A percentile compares a stretch with the other conserved stretches of the same genome.
Conservation (phyloP, 2,888 invertebrate species). For the Sinhomidia bicolor region DNA sequence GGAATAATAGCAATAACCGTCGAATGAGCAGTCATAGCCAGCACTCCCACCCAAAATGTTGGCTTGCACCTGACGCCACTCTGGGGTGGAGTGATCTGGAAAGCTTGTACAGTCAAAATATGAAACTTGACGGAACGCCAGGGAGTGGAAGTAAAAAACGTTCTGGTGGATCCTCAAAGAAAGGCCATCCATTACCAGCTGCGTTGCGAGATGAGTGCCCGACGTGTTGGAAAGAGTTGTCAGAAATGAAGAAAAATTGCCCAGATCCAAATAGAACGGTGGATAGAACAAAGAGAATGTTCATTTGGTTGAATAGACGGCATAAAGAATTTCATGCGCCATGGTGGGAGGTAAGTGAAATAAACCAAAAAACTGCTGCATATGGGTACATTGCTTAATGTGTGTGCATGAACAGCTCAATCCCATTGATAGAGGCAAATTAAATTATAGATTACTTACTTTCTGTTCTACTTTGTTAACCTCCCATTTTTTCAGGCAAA, state of each 20-base stretch:
- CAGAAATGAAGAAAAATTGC: constrained; percentile 75
- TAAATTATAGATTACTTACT: too few relatives aligned
- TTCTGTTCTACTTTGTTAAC: background rate
- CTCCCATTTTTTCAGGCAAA: constrained; percentile 57
- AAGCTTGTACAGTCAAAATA: constrained; percentile 78
- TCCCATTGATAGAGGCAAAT: too few relatives aligned
- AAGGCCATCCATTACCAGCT: constrained; percentile 62
- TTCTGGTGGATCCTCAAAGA: constrained; percentile 4
- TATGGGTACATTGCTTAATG: background rate
- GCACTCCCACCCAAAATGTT: constrained; percentile 79
- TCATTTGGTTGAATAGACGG: constrained; percentile 79
- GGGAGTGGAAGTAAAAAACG: constrained; percentile 17
- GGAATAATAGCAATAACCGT: background rate
- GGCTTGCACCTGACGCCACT: constrained; percentile 77
- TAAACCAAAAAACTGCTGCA: background rate
- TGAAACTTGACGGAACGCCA: constrained; percentile 69
- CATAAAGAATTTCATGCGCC: constrained; percentile 79
- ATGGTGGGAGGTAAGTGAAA: constrained; percentile 79
- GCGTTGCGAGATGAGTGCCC: constrained; percentile 77
- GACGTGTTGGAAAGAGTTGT: constrained; percentile 79
- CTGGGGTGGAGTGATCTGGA: constrained; percentile 79
- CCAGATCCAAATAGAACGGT: constrained; percentile 77
- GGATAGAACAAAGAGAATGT: constrained; percentile 79
- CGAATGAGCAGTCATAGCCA: constrained; percentile 51
- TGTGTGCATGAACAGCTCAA: background rate